Evolutionary conservation across 2,888 invertebrate species (phyloP).

Genomic region (Linnaemya tessellans): DNA sequence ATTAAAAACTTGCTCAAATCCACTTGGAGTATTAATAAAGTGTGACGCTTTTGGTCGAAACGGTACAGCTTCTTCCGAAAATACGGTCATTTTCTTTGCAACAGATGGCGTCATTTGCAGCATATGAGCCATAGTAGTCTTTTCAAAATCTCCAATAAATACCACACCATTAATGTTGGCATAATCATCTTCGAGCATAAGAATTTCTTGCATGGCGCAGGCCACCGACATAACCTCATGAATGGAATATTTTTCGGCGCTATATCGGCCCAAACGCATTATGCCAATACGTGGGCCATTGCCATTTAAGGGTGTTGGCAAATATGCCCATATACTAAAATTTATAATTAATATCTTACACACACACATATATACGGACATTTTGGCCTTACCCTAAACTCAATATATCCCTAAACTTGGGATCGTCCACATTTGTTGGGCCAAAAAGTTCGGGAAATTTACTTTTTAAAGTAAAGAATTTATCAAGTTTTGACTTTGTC

Average conservation of each 20-base stretch:
- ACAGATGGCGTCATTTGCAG: conserved; percentile 85
- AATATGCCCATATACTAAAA: conserved; percentile 70
- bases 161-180: conserved; percentile 84
- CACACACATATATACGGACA: not conserved
- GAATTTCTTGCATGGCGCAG: conserved; percentile 85
- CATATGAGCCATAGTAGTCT: conserved; percentile 84
- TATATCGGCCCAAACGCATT: conserved; percentile 84
- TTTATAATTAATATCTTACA: no score
- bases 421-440: conserved; percentile 77
- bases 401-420: conserved; percentile 76
- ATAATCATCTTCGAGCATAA: conserved; percentile 86
- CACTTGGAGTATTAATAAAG: conserved; percentile 85
- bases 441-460: conserved; percentile 81
- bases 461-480: conserved; percentile 84
- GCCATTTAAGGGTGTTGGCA: conserved; percentile 81
- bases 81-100: conserved; percentile 85
- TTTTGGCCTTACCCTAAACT: conserved; percentile 79
- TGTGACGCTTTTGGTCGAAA: conserved; percentile 85
- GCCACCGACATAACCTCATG: conserved; percentile 84
- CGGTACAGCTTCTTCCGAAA: conserved; percentile 86
- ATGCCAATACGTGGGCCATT: conserved; percentile 84
- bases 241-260: conserved; percentile 83
- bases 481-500: conserved; percentile 86
- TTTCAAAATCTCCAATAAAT: conserved; percentile 85
- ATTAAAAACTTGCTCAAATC: conserved; percentile 85